Evolutionary conservation across 2,113 vertebrate genomes (phyloP).

Genomic region (Rhinoptilus africanus): DNA sequence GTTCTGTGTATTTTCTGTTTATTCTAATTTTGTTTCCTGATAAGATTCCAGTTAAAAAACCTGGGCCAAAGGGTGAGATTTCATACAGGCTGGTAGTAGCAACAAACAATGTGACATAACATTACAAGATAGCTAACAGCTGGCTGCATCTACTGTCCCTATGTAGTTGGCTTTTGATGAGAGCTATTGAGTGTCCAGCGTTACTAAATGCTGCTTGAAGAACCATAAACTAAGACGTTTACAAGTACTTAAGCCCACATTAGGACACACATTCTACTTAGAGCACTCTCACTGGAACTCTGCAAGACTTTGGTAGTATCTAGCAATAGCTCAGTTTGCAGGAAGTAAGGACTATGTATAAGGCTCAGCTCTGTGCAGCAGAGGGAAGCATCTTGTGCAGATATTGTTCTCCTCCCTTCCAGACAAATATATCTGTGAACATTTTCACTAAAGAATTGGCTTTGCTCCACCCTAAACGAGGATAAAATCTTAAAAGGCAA

Average conservation of each 20-base stretch:
- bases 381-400: background rate
- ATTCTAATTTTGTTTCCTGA: background rate
- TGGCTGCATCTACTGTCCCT: background rate
- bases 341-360: background rate
- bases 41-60: background rate
- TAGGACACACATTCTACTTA: background rate
- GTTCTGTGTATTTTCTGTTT: background rate
- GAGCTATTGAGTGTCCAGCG: background rate
- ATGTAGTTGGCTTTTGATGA: background rate
- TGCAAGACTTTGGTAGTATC: background rate
- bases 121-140: background rate
- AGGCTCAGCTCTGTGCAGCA: background rate
- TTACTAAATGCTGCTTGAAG: background rate
- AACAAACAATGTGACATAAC: background rate
- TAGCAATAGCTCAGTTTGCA: background rate
- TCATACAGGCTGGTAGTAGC: background rate
- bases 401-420: background rate
- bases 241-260: background rate
- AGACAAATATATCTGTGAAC: background rate
- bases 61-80: background rate
- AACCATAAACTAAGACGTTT: background rate
- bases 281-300: background rate
- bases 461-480: no score
- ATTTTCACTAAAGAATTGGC: background rate
- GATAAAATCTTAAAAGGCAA: background rate